Evolutionary conservation across 1,140 invertebrate species (phyloP).

Genomic region (Apis laboriosa): DNA sequence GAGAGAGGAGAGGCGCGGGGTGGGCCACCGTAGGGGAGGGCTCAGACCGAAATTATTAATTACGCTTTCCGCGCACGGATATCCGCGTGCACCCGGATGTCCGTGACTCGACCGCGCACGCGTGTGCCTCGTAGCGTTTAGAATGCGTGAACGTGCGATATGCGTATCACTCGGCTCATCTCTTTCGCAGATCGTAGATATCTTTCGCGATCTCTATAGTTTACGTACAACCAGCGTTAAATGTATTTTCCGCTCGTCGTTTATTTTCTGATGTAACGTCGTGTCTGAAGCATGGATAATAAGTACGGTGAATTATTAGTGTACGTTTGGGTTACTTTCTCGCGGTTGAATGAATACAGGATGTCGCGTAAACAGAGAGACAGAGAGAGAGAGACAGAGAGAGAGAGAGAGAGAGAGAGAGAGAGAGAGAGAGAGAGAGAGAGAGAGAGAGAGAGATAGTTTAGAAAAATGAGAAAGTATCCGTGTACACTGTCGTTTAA

Average conservation of each 20-base stretch:
- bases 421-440: no score
- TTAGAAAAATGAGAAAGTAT: no score
- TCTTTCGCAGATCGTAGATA: slow-evolving; percentile 13
- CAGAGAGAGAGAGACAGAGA: no score
- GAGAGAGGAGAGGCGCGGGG: not conserved
- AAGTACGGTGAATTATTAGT: not conserved
- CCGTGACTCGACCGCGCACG: slow-evolving; percentile 33
- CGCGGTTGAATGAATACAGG: not conserved
- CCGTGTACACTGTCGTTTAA: no score
- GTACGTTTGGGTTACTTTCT: not conserved
- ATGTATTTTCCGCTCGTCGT: no score
- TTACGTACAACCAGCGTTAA: not conserved
- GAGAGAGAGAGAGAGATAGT: no score
- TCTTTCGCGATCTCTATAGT: not conserved
- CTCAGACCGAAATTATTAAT: slow-evolving; percentile 61
- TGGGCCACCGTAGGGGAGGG: slow-evolving; percentile 20
- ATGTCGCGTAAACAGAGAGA: no score
- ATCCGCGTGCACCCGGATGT: slow-evolving; percentile 58
- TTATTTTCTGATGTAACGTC: not conserved
- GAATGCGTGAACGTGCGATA: slow-evolving; percentile 5
- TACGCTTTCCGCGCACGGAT: slow-evolving; percentile 57
- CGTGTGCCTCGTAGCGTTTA: not conserved
- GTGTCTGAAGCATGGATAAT: not conserved
- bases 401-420: no score
- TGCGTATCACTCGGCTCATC: not conserved